These are phyloP conservation scores for Lethenteron reissneri DNA, from an alignment of 2,113 vertebrate genomes.

Conservation along the genomic window DNA sequence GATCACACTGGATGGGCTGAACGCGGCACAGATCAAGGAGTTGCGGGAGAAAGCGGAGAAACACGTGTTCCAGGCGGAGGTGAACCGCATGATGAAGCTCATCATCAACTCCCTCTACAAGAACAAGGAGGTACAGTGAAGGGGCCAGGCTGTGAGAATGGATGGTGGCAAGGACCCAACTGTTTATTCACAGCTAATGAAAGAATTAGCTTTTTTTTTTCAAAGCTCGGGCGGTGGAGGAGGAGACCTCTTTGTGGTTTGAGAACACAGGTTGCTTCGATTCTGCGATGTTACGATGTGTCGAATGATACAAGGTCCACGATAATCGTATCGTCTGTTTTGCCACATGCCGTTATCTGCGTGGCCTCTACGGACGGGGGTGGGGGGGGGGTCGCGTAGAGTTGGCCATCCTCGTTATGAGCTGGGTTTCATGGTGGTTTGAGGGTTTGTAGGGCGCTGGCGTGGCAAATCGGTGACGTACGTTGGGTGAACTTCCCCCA, in stretches of 20 bases:
- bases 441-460: too few species aligned
- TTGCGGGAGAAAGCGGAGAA: slow-evolving; percentile 88
- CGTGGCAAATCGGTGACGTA: too few species aligned
- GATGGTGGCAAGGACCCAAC: too few species aligned
- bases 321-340: not conserved
- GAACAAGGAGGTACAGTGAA: slow-evolving; percentile 63
- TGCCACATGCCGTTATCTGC: too few species aligned
- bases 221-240: not conserved
- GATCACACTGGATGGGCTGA: slow-evolving; percentile 79
- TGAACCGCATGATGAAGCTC: slow-evolving; percentile 98
- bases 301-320: not conserved
- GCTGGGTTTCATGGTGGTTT: too few species aligned
- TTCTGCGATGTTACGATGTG: not conserved
- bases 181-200: too few species aligned
- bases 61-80: slow-evolving; percentile 85
- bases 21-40: slow-evolving; percentile 88
- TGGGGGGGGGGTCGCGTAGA: too few species aligned
- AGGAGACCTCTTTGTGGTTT: not conserved
- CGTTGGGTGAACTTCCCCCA: too few species aligned
- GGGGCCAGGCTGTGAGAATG: too few species aligned
- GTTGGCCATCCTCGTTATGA: too few species aligned
- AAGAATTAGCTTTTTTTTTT: slow-evolving; percentile 11
- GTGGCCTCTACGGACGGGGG: too few species aligned
- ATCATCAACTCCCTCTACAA: slow-evolving; percentile 97
- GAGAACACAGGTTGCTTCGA: too few species aligned